These are phyloP conservation scores for Drosophila elegans DNA, from an alignment of 1,140 invertebrate species.

Conservation along the genomic window DNA sequence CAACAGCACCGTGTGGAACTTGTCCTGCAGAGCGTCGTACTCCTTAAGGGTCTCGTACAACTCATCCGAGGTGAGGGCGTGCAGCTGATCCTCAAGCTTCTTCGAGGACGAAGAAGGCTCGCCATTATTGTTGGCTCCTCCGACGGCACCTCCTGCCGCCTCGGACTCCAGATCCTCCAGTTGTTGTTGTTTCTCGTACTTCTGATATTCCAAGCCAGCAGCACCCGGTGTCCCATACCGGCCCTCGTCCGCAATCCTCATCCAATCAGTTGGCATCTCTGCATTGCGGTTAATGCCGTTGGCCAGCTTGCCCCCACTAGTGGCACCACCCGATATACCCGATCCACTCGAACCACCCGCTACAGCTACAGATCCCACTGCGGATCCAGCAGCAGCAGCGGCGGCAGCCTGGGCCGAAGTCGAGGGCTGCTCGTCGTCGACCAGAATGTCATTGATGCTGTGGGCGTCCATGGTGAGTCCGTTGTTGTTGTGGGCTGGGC, in stretches of 20 bases:
- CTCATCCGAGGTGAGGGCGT: slow-evolving; percentile 76
- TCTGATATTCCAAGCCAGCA: slow-evolving; percentile 85
- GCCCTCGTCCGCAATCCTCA: slow-evolving; percentile 84
- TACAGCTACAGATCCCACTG: neutral
- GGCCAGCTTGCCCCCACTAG: slow-evolving; percentile 43
- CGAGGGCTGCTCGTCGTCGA: slow-evolving; percentile 75
- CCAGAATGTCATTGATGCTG: slow-evolving; percentile 77
- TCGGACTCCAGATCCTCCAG: slow-evolving; percentile 54
- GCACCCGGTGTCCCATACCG: slow-evolving; percentile 85
- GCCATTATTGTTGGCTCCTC: slow-evolving; percentile 36
- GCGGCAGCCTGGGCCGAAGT: slow-evolving; percentile 79
- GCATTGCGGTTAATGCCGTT: slow-evolving; percentile 65
- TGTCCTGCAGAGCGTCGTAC: slow-evolving; percentile 88
- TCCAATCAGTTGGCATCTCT: slow-evolving; percentile 84
- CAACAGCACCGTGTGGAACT: slow-evolving; percentile 89
- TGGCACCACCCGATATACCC: slow-evolving; percentile 12
- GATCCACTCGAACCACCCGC: neutral
- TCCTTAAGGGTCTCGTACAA: slow-evolving; percentile 88
- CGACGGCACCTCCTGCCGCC: slow-evolving; percentile 42
- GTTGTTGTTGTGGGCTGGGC: slow-evolving; percentile 25
- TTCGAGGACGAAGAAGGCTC: slow-evolving; percentile 57
- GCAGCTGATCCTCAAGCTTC: slow-evolving; percentile 69
- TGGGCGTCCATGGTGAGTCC: slow-evolving; percentile 66
- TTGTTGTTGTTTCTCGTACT: slow-evolving; percentile 76
- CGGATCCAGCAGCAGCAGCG: slow-evolving; percentile 29